A percentile compares a stretch with the other conserved stretches of the same genome.
phyloP scores from a whole-genome alignment of 1,140 invertebrate genomes.

The Phymastichus coffea region DNA sequence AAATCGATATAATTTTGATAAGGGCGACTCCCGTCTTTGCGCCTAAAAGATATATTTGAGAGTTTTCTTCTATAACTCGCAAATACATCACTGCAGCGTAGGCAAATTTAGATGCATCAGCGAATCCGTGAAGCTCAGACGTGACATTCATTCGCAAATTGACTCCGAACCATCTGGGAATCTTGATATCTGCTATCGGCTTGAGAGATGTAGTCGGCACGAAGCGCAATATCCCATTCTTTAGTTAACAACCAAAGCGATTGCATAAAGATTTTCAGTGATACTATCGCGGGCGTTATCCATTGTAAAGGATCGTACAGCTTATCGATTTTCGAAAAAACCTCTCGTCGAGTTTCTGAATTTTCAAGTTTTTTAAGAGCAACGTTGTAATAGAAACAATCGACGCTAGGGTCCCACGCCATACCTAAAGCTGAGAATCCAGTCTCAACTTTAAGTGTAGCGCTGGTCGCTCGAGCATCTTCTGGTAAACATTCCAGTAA shows the following conservation, averaged over 20 bases:
- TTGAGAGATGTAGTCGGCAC: not conserved
- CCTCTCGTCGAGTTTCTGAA: not conserved
- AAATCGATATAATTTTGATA: not conserved
- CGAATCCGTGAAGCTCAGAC: not conserved
- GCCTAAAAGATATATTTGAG: not conserved
- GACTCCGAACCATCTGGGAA: not conserved
- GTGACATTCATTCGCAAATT: not conserved
- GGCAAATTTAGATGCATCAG: not conserved
- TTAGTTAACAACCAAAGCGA: not conserved
- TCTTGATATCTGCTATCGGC: not conserved
- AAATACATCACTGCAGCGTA: not conserved
- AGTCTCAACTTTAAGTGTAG: not conserved
- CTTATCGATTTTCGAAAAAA: not conserved
- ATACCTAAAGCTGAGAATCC: not conserved
- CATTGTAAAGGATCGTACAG: slow-evolving; percentile 1
- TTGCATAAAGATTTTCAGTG: not conserved
- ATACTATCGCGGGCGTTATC: not conserved
- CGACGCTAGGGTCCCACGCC: not conserved
- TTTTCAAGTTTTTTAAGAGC: not conserved
- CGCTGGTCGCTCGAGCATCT: not conserved
- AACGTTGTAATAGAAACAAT: not conserved
- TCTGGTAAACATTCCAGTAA: not conserved
- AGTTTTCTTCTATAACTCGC: not conserved
- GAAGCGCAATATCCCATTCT: not conserved
- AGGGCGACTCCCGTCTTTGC: not conserved